Conservation (phyloP, 1,140 invertebrate genomes). For the Drosophila nigromelanica region DNA sequence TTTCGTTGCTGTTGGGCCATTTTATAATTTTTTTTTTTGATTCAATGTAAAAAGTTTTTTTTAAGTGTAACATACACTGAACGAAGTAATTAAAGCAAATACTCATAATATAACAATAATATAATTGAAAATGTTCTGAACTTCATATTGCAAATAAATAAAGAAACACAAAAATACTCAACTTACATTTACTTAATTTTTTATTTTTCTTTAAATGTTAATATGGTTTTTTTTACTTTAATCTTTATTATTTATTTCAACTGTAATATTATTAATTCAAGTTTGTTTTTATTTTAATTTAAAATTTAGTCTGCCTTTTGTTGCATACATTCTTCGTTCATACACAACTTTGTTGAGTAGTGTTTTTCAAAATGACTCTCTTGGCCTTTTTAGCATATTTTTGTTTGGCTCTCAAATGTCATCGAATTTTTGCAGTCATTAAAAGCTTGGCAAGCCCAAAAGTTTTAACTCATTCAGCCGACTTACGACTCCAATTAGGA, state of each 20-base stretch:
- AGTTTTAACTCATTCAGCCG: conserved; percentile 46
- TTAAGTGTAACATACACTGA: conserved; percentile 2
- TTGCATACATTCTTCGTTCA: background rate
- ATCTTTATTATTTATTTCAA: background rate
- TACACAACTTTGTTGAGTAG: background rate
- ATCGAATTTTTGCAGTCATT: conserved; percentile 43
- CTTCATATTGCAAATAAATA: too few species aligned
- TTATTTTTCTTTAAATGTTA: too few species aligned
- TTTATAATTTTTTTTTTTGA: background rate
- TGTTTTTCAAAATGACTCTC: background rate
- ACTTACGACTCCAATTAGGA: conserved; percentile 59
- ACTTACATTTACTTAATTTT: too few species aligned
- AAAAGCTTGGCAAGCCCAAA: conserved; percentile 42
- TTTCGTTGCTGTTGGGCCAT: conserved; percentile 11
- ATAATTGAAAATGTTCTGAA: too few species aligned
- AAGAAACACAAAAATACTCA: too few species aligned
- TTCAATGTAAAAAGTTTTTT: background rate
- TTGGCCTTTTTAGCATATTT: conserved; percentile 4
- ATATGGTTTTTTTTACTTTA: background rate
- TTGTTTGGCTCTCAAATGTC: conserved; percentile 7
- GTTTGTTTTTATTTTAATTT: too few species aligned
- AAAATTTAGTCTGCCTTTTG: background rate
- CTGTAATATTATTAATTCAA: background rate
- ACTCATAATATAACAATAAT: too few species aligned
- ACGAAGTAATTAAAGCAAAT: background rate